Conservation (phyloP, 2,797 vertebrate species). For the Serranus cabrilla region DNA sequence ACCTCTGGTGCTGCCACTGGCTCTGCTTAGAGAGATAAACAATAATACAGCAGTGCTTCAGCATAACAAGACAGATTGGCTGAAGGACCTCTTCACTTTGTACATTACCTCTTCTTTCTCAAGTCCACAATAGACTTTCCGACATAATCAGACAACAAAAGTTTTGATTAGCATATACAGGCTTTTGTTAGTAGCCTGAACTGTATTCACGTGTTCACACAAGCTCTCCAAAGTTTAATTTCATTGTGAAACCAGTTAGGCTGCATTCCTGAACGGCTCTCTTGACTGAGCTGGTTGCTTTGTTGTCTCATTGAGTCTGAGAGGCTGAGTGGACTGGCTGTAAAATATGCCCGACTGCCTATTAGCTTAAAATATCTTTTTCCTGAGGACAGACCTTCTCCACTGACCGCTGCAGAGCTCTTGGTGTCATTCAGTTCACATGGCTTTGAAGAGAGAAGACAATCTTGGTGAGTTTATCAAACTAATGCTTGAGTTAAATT, state of each 20-base stretch:
- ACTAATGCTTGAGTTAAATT: not conserved
- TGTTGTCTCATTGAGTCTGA: not conserved
- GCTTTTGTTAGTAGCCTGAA: no score
- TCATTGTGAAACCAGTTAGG: not conserved
- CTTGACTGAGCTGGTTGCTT: no score
- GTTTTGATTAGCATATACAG: not conserved
- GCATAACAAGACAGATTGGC: not conserved
- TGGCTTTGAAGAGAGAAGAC: conserved; percentile 5
- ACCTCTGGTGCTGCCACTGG: no score
- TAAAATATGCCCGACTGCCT: no score
- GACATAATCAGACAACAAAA: not conserved
- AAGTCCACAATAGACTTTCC: not conserved
- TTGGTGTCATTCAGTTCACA: not conserved
- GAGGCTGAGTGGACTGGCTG: rapidly evolving
- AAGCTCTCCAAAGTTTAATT: not conserved
- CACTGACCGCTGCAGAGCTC: conserved; percentile 1
- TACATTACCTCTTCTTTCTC: not conserved
- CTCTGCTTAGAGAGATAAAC: conserved; percentile 12
- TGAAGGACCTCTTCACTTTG: not conserved
- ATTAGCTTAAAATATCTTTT: not conserved
- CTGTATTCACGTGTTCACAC: not conserved
- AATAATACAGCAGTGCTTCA: conserved; percentile 6
- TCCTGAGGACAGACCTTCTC: not conserved
- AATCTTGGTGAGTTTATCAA: conserved; percentile 34
- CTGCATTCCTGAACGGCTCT: no score